phyloP scores from a whole-genome alignment of 2,797 vertebrate genomes.

The Rhabdomys pumilio region DNA sequence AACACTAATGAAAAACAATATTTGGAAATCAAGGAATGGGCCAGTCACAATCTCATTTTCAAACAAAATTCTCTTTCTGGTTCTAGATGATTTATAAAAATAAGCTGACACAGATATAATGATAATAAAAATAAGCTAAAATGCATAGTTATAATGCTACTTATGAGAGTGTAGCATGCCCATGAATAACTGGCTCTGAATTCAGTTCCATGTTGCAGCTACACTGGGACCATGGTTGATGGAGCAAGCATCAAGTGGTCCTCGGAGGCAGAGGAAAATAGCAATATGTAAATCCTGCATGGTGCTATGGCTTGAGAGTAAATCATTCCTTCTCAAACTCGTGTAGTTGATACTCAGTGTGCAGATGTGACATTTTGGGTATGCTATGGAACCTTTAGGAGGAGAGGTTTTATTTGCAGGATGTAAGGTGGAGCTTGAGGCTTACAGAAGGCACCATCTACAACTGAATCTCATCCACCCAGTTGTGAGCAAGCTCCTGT shows the following conservation, averaged over 20 bases:
- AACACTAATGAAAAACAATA: not conserved
- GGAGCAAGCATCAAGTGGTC: not conserved
- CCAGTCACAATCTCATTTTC: not conserved
- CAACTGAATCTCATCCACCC: not conserved
- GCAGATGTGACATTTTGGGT: not conserved
- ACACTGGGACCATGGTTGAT: not conserved
- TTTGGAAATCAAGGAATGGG: slow-evolving; percentile 43
- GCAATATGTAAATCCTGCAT: not conserved
- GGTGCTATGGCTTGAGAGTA: not conserved
- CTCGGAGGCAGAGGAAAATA: not conserved
- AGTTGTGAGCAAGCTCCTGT: not conserved
- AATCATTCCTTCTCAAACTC: not conserved
- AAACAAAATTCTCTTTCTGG: not conserved
- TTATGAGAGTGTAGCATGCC: not conserved
- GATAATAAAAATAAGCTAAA: too few relatives aligned
- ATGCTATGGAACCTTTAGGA: not conserved
- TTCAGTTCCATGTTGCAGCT: not conserved
- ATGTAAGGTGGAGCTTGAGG: not conserved
- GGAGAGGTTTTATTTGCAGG: not conserved
- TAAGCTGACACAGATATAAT: not conserved
- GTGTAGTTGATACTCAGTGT: not conserved
- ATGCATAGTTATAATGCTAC: not conserved
- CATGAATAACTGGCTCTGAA: not conserved
- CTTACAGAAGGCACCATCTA: not conserved
- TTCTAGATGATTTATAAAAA: slow-evolving; percentile 3